Evolutionary conservation across 2,888 invertebrate genomes (phyloP).

Genomic region (Asteroscopus sphinx): DNA sequence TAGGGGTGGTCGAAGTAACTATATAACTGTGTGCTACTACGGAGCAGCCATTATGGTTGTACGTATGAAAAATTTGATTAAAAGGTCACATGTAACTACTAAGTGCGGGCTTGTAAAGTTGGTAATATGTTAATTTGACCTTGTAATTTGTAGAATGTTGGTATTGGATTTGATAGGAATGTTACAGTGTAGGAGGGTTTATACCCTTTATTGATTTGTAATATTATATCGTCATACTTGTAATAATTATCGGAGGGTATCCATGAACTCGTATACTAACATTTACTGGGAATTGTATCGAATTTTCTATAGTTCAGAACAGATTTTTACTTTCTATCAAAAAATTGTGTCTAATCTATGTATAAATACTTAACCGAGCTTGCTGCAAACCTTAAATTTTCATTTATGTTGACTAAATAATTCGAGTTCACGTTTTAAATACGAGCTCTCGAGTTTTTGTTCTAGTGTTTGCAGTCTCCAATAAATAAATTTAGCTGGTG

Average conservation of each 20-base stretch:
- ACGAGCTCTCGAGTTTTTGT: too few relatives aligned
- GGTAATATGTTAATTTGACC: constrained; percentile 21
- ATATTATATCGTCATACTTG: neutral
- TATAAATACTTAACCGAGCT: too few relatives aligned
- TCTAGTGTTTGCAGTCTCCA: too few relatives aligned
- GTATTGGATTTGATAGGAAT: constrained; percentile 1
- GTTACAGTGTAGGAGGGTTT: neutral
- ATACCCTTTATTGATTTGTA: neutral
- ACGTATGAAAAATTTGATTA: constrained; percentile 43
- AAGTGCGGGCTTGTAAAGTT: constrained; percentile 9
- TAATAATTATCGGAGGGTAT: neutral
- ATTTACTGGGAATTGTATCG: neutral
- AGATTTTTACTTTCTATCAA: neutral
- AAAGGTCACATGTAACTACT: constrained; percentile 18
- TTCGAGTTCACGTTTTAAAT: too few relatives aligned
- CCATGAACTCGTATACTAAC: neutral
- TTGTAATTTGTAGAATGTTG: constrained; percentile 14
- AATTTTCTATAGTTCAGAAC: neutral
- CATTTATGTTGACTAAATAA: too few relatives aligned
- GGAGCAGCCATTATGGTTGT: constrained; percentile 34
- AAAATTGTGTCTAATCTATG: too few relatives aligned
- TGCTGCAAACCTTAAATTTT: too few relatives aligned
- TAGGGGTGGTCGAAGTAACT: constrained; percentile 72
- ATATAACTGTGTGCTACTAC: constrained; percentile 58
- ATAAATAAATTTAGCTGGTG: too few relatives aligned